A percentile compares a stretch with the other conserved stretches of the same genome.
Conservation (phyloP, 1,140 invertebrate species). For the Sitobion miscanthi region DNA sequence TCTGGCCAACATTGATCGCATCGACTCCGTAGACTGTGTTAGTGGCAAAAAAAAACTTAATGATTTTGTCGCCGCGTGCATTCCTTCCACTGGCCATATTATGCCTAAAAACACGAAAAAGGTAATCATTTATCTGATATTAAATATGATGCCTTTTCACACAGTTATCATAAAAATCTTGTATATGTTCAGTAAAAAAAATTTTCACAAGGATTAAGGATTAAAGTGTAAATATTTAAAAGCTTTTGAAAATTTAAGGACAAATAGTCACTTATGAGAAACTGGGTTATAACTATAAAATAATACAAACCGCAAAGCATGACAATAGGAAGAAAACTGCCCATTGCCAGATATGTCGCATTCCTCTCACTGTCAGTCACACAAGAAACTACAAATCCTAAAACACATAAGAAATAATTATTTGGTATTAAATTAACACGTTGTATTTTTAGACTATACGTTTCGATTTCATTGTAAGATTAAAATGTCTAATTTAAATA, state of each 20-base stretch:
- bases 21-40: slow-evolving; percentile 87
- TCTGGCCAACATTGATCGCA: slow-evolving; percentile 86
- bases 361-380: slow-evolving; percentile 91
- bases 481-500: not conserved
- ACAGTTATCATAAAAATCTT: not conserved
- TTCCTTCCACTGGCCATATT: slow-evolving; percentile 88
- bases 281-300: not conserved
- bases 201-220: not conserved
- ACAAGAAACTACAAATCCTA: slow-evolving; percentile 88
- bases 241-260: not conserved
- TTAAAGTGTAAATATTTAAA: not conserved
- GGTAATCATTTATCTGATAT: not conserved
- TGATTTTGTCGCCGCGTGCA: slow-evolving; percentile 81
- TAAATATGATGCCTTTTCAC: not conserved
- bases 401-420: slow-evolving; percentile 55
- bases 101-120: slow-evolving; percentile 68
- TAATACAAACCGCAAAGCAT: slow-evolving; percentile 74
- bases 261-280: not conserved
- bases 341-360: slow-evolving; percentile 91
- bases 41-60: slow-evolving; percentile 85
- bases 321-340: slow-evolving; percentile 93
- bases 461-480: not conserved
- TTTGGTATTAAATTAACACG: not conserved
- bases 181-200: not conserved
- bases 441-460: not conserved